These are phyloP conservation scores for Sebastes cheni DNA, from an alignment of 2,797 vertebrate species.

Conservation along the genomic window DNA sequence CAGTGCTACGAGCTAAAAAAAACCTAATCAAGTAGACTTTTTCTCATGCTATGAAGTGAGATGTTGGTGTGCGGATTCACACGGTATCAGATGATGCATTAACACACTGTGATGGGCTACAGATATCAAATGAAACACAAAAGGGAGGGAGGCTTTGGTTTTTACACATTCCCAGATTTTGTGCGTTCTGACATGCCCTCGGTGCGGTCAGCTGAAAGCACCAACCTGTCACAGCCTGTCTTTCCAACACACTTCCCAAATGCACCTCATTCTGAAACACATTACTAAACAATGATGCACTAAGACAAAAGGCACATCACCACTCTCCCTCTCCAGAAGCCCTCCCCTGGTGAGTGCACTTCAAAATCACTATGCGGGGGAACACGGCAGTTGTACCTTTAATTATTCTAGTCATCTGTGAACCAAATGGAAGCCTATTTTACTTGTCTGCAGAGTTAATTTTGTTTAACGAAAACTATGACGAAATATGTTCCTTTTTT, in stretches of 20 bases:
- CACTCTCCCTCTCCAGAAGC: neutral
- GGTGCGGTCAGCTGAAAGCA: slow-evolving; percentile 16
- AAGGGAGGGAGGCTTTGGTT: neutral
- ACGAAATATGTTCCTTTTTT: too few relatives aligned
- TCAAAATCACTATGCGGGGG: slow-evolving; percentile 26
- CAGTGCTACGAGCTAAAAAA: slow-evolving; percentile 32
- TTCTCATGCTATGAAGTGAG: slow-evolving; percentile 42
- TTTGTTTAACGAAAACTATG: too few relatives aligned
- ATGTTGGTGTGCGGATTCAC: slow-evolving; percentile 6
- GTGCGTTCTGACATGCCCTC: slow-evolving; percentile 19
- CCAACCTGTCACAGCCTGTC: slow-evolving; percentile 23
- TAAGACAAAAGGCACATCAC: slow-evolving; percentile 31
- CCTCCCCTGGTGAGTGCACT: neutral
- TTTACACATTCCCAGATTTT: neutral
- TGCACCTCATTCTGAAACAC: slow-evolving; percentile 9
- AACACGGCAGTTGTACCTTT: slow-evolving; percentile 31
- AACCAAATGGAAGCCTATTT: slow-evolving; percentile 34
- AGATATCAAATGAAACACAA: slow-evolving; percentile 19
- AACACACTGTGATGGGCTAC: neutral
- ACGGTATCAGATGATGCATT: slow-evolving; percentile 11
- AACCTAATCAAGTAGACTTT: slow-evolving; percentile 25
- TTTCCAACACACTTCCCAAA: slow-evolving; percentile 31
- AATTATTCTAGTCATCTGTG: slow-evolving; percentile 50
- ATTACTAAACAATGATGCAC: slow-evolving; percentile 29
- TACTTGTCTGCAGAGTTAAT: neutral